Percentiles rank a stretch among this genome's conserved stretches.
Conservation (phyloP, 2,888 invertebrate species). For the Schizaphis graminum region DNA sequence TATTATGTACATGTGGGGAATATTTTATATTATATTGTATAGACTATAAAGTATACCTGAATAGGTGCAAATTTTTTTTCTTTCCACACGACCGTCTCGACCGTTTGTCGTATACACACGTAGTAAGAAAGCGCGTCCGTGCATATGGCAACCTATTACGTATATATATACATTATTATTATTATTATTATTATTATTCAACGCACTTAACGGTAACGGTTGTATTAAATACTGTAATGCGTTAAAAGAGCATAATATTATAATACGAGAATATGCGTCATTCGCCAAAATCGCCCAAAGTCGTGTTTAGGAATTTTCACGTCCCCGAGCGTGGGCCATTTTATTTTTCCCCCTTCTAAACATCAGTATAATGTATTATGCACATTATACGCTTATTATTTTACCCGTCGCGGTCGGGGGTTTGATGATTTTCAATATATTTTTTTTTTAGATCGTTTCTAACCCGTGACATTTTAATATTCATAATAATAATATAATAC, state of each 20-base stretch:
- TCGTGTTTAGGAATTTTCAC: too few relatives aligned
- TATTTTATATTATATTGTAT: background rate
- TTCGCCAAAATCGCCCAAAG: background rate
- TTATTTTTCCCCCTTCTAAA: background rate
- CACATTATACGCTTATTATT: background rate
- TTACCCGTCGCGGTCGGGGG: background rate
- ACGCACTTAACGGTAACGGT: background rate
- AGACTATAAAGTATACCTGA: background rate
- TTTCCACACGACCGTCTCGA: background rate
- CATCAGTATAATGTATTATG: background rate
- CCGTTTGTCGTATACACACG: background rate
- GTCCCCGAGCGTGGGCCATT: background rate
- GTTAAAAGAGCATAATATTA: background rate
- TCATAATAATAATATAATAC: background rate
- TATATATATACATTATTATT: too few relatives aligned
- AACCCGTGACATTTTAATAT: background rate
- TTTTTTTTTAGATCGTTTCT: background rate
- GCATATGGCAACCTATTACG: background rate
- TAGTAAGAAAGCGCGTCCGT: background rate
- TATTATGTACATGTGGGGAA: background rate
- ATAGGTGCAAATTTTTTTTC: background rate
- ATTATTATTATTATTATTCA: conserved; percentile 2
- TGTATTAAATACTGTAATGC: background rate
- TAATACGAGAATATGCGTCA: background rate
- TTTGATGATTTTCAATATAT: background rate